A percentile compares a stretch with the other conserved stretches of the same genome.
Evolutionary conservation across 2,888 invertebrate genomes (phyloP).

Genomic region (Limenitis camilla): DNA sequence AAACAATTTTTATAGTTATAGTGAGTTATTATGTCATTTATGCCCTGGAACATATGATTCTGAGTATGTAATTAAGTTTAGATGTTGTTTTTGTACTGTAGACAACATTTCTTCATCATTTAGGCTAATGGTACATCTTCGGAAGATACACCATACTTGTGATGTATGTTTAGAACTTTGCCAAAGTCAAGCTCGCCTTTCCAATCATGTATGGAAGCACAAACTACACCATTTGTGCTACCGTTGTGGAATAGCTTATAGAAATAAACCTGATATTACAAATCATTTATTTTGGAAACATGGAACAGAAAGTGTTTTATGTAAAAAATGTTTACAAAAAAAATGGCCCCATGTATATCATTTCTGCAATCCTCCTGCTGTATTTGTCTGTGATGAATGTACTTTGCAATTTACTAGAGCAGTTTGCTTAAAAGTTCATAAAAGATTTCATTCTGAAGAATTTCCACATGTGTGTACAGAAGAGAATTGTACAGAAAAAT

Average conservation of each 20-base stretch:
- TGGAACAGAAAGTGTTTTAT: constrained; percentile 89
- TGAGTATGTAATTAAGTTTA: constrained; percentile 80
- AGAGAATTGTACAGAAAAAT: constrained; percentile 81
- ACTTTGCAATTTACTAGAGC: constrained; percentile 83
- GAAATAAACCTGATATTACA: constrained; percentile 90
- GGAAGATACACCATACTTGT: constrained; percentile 89
- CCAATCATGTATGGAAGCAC: constrained; percentile 93
- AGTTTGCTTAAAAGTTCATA: constrained; percentile 88
- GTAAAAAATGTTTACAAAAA: constrained; percentile 89
- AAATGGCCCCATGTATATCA: constrained; percentile 95
- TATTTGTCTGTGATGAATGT: constrained; percentile 88
- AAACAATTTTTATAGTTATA: constrained; percentile 89
- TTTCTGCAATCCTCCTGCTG: constrained; percentile 87
- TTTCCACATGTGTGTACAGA: constrained; percentile 82
- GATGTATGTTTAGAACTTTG: constrained; percentile 91
- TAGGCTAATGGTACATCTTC: constrained; percentile 89
- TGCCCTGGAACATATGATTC: constrained; percentile 85
- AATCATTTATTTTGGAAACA: constrained; percentile 95
- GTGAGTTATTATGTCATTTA: constrained; percentile 89
- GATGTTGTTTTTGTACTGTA: constrained; percentile 87
- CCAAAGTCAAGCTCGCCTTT: constrained; percentile 84
- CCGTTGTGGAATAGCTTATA: constrained; percentile 89
- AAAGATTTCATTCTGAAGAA: constrained; percentile 83
- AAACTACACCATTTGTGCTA: constrained; percentile 91
- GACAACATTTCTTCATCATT: constrained; percentile 89